These are phyloP conservation scores for Microplitis demolitor DNA, from an alignment of 1,140 invertebrate genomes.

Conservation along the genomic window DNA sequence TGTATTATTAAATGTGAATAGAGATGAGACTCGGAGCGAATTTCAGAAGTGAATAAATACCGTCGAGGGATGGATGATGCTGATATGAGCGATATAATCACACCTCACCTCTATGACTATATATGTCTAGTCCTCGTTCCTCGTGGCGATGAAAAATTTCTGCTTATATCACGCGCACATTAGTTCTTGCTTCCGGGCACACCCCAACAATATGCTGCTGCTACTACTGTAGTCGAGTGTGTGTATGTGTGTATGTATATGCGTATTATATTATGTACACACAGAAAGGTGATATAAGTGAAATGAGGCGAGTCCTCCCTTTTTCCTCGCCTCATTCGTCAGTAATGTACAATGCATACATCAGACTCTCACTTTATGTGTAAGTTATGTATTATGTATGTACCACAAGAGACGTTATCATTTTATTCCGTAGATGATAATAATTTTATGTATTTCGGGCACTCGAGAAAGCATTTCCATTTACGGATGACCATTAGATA, in stretches of 20 bases:
- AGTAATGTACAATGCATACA: constrained; percentile 8
- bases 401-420: not conserved
- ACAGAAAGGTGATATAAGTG: not conserved
- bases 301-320: not conserved
- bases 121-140: not conserved
- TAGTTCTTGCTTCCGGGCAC: constrained; percentile 16
- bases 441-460: too few species aligned
- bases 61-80: not conserved
- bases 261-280: too few species aligned
- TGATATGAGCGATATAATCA: not conserved
- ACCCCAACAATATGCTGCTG: not conserved
- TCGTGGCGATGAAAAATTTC: not conserved
- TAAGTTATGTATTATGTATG: not conserved
- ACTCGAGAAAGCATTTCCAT: too few species aligned
- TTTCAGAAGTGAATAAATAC: constrained; percentile 24
- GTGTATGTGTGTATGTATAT: too few species aligned
- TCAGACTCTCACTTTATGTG: not conserved
- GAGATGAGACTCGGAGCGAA: constrained; percentile 15
- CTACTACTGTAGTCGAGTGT: not conserved
- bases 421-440: not conserved
- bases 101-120: not conserved
- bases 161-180: constrained; percentile 2
- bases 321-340: constrained; percentile 11
- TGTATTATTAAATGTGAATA: too few species aligned
- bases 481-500: too few species aligned